Conservation (phyloP, 2,797 vertebrate species). For the Megaceryle alcyon region DNA sequence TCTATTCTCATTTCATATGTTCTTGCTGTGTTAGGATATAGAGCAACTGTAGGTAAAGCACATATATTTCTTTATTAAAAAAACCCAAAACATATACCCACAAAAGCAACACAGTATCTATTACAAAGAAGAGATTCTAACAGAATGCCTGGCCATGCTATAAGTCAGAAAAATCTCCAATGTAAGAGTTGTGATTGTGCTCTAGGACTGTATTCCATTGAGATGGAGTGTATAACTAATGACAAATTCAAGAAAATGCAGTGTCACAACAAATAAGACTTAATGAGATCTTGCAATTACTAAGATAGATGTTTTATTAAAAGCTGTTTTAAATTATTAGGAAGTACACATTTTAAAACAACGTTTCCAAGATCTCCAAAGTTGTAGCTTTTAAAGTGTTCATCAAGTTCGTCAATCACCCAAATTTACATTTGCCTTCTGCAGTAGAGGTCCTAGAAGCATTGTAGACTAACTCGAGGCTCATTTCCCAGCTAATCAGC, state of each 20-base stretch:
- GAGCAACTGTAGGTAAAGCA: background rate
- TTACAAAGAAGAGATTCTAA: background rate
- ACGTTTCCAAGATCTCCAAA: background rate
- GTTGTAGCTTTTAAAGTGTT: background rate
- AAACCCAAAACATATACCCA: rapidly evolving
- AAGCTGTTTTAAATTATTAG: background rate
- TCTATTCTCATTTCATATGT: background rate
- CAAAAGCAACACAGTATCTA: background rate
- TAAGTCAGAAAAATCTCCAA: background rate
- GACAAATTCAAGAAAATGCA: background rate
- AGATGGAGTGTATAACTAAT: background rate
- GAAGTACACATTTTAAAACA: background rate
- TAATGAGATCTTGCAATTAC: background rate
- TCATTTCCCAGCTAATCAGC: conserved; percentile 17
- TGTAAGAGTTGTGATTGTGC: background rate
- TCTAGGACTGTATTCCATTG: background rate
- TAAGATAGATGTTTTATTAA: background rate
- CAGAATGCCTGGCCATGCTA: background rate
- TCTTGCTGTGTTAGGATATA: background rate
- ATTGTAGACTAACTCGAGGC: background rate
- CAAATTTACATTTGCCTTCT: background rate
- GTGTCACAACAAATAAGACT: background rate
- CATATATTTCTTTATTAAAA: background rate
- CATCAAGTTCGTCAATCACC: background rate
- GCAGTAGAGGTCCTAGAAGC: background rate